Percentiles rank a stretch among this genome's conserved stretches.
These are phyloP conservation scores for Vandiemenella viatica DNA, from an alignment of 2,888 invertebrate species.

Conservation along the genomic window DNA sequence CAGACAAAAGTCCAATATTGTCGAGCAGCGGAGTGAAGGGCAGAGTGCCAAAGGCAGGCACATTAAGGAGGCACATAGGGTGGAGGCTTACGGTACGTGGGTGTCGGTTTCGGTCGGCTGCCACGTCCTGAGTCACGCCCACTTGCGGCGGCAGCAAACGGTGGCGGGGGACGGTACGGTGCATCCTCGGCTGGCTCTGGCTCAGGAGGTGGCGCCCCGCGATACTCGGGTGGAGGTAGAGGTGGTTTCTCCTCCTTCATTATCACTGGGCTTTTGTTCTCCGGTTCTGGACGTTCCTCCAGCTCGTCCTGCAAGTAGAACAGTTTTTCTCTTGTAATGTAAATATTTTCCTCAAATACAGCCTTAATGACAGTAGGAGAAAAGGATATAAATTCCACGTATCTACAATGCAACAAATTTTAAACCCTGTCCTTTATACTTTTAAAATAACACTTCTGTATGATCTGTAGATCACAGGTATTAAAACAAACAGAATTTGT, in stretches of 20 bases:
- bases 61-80: conserved; percentile 94
- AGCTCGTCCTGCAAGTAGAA: conserved; percentile 59
- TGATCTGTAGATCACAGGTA: too few relatives aligned
- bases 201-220: conserved; percentile 15
- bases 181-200: conserved; percentile 34
- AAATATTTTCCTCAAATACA: too few relatives aligned
- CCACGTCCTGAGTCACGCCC: conserved; percentile 56
- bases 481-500: too few relatives aligned
- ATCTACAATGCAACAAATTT: too few relatives aligned
- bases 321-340: too few relatives aligned
- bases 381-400: too few relatives aligned
- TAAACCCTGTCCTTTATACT: too few relatives aligned
- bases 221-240: conserved; percentile 67
- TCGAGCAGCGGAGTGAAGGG: conserved; percentile 5
- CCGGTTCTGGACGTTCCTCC: conserved; percentile 80
- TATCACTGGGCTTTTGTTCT: conserved; percentile 84
- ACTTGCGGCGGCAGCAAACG: conserved; percentile 60
- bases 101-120: conserved; percentile 67
- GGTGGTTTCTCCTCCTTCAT: conserved; percentile 92
- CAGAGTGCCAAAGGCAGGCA: conserved; percentile 8
- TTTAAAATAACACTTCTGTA: too few relatives aligned
- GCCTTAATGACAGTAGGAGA: too few relatives aligned
- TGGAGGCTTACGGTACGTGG: conserved; percentile 87
- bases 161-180: conserved; percentile 83
- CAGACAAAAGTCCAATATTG: background rate